phyloP scores from a whole-genome alignment of 1,140 invertebrate genomes.

The Elysia chlorotica region DNA sequence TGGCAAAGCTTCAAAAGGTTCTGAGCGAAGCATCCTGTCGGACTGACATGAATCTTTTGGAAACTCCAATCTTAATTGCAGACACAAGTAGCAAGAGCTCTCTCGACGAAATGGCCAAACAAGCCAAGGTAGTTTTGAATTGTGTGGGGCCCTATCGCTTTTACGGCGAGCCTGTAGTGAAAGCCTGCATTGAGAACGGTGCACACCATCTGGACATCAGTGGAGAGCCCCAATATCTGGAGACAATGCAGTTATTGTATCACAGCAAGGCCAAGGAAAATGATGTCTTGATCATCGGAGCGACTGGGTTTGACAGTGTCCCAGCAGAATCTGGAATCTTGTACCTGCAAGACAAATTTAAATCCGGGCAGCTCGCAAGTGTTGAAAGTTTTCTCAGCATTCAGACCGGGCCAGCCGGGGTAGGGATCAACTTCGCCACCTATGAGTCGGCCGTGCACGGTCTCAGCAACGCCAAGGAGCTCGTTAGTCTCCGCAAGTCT shows the following conservation, averaged over 20 bases:
- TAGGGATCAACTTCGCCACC: background rate
- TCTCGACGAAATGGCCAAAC: constrained; percentile 75
- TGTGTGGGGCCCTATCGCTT: constrained; percentile 88
- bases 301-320: constrained; percentile 88
- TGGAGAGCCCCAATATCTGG: constrained; percentile 89
- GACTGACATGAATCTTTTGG: too few relatives aligned
- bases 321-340: constrained; percentile 83
- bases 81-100: constrained; percentile 77
- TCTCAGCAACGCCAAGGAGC: background rate
- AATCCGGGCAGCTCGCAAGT: constrained; percentile 76
- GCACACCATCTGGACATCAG: constrained; percentile 90
- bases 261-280: constrained; percentile 76
- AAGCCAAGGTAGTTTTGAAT: constrained; percentile 79
- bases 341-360: constrained; percentile 66
- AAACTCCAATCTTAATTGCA: constrained; percentile 75
- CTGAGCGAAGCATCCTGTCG: too few relatives aligned
- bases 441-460: background rate
- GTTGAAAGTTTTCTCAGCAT: constrained; percentile 74
- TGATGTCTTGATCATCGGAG: constrained; percentile 81
- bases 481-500: background rate
- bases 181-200: constrained; percentile 80
- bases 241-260: constrained; percentile 83
- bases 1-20: too few relatives aligned
- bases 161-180: constrained; percentile 86
- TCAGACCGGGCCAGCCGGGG: constrained; percentile 53